Evolutionary conservation across 2,113 vertebrate species (phyloP).

Genomic region (Tretioscincus oriximinensis): DNA sequence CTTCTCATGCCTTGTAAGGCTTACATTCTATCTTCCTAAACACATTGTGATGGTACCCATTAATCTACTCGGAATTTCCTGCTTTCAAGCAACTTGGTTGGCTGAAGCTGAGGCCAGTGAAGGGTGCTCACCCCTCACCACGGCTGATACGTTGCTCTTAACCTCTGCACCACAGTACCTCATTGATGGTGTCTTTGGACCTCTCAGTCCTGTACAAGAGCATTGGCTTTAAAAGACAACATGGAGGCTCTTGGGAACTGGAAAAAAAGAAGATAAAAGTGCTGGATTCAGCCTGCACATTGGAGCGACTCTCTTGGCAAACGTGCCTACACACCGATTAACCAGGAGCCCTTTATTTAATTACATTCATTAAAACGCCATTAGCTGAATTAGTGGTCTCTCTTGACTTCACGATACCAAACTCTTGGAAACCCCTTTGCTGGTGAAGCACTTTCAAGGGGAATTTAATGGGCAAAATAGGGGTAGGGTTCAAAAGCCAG

Average conservation of each 20-base stretch:
- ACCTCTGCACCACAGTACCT: too few species aligned
- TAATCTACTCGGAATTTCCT: too few species aligned
- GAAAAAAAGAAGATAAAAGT: conserved; percentile 55
- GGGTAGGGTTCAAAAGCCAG: not conserved
- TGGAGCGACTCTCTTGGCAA: conserved; percentile 41
- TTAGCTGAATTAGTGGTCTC: conserved; percentile 62
- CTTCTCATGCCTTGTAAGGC: too few species aligned
- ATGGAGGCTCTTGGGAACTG: conserved; percentile 40
- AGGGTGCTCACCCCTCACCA: too few species aligned
- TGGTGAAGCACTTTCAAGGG: not conserved
- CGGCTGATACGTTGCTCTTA: too few species aligned
- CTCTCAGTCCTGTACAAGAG: not conserved
- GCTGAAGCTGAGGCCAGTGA: too few species aligned
- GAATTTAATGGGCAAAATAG: not conserved
- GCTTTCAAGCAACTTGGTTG: too few species aligned
- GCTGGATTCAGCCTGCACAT: conserved; percentile 36
- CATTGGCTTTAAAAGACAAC: conserved; percentile 7
- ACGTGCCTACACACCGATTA: not conserved
- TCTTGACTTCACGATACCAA: conserved; percentile 23
- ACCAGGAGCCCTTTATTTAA: conserved; percentile 49
- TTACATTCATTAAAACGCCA: conserved; percentile 67
- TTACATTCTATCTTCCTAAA: too few species aligned
- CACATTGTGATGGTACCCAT: too few species aligned
- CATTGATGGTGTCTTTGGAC: not conserved
- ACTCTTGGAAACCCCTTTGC: conserved; percentile 35